Evolutionary conservation across 2,113 vertebrate genomes (phyloP).

Genomic region (Ardeotis arabs): DNA sequence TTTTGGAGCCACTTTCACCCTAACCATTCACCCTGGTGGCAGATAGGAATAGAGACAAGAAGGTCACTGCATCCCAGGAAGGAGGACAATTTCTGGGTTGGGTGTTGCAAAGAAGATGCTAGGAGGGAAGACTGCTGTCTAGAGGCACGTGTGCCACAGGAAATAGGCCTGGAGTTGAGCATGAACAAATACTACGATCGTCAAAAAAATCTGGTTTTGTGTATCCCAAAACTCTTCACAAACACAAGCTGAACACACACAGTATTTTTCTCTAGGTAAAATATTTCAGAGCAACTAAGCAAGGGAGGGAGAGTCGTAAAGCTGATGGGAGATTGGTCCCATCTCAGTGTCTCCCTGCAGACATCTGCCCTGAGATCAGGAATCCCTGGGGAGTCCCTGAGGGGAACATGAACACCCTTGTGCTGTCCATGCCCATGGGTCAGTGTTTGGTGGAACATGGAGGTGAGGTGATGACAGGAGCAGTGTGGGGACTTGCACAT

Average conservation of each 20-base stretch:
- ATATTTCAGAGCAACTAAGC: not conserved
- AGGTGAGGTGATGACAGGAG: not conserved
- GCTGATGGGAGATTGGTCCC: not conserved
- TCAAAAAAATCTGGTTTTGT: not conserved
- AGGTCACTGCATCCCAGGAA: not conserved
- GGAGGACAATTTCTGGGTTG: not conserved
- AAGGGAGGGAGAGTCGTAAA: not conserved
- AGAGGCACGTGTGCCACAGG: not conserved
- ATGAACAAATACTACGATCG: not conserved
- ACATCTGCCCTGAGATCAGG: not conserved
- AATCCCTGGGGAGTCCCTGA: not conserved
- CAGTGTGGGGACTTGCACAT: not conserved
- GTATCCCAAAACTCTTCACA: not conserved
- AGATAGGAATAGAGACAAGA: not conserved
- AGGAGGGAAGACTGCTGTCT: not conserved
- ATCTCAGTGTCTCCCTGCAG: not conserved
- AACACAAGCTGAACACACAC: not conserved
- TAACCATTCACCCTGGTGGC: not conserved
- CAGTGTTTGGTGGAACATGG: rapidly evolving
- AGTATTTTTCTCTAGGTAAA: not conserved
- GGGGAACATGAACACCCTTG: rapidly evolving
- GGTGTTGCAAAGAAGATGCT: not conserved
- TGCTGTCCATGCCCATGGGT: not conserved
- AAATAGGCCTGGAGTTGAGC: rapidly evolving
- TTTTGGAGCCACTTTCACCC: not conserved